Percentiles rank a stretch among this genome's conserved stretches.
phyloP scores from a whole-genome alignment of 2,113 vertebrate species.

The Thunnus thynnus region DNA sequence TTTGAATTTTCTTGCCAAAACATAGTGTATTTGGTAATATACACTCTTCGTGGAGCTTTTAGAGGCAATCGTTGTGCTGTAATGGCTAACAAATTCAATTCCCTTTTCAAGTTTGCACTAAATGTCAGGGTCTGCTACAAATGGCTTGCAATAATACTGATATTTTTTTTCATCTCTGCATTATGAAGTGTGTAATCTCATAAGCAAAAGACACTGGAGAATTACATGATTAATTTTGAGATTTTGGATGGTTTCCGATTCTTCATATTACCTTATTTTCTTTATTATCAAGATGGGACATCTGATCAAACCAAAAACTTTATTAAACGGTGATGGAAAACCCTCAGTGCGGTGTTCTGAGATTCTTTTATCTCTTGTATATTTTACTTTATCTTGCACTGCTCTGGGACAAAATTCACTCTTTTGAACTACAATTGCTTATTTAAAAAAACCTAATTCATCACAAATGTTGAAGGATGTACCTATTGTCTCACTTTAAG shows the following conservation, averaged over 20 bases:
- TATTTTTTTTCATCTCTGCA: slow-evolving; percentile 10
- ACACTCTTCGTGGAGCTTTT: slow-evolving; percentile 7
- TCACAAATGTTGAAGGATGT: slow-evolving; percentile 74
- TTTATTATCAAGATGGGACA: slow-evolving; percentile 16
- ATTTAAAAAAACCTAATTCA: slow-evolving; percentile 51
- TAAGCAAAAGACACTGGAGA: slow-evolving; percentile 20
- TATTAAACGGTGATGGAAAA: slow-evolving; percentile 20
- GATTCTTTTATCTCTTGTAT: slow-evolving; percentile 9
- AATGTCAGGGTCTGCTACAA: slow-evolving; percentile 38
- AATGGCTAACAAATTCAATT: slow-evolving; percentile 43
- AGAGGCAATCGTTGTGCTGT: slow-evolving; percentile 41
- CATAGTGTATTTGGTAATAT: slow-evolving; percentile 21
- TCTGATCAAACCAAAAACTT: slow-evolving; percentile 17
- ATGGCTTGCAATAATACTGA: slow-evolving; percentile 15
- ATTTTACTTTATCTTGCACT: slow-evolving; percentile 30
- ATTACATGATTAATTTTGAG: slow-evolving; percentile 1
- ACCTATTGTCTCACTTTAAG: slow-evolving; percentile 74
- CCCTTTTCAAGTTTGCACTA: slow-evolving; percentile 54
- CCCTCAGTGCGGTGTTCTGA: slow-evolving; percentile 13
- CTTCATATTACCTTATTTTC: slow-evolving; percentile 35
- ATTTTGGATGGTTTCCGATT: slow-evolving; percentile 9
- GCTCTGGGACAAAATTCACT: neutral
- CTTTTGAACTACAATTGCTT: slow-evolving; percentile 35
- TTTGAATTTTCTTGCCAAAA: slow-evolving; percentile 18
- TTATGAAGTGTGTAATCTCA: slow-evolving; percentile 30